A percentile compares a stretch with the other conserved stretches of the same genome.
These are phyloP conservation scores for Indicator maculatus DNA, from an alignment of 2,113 vertebrate species.

Conservation along the genomic window DNA sequence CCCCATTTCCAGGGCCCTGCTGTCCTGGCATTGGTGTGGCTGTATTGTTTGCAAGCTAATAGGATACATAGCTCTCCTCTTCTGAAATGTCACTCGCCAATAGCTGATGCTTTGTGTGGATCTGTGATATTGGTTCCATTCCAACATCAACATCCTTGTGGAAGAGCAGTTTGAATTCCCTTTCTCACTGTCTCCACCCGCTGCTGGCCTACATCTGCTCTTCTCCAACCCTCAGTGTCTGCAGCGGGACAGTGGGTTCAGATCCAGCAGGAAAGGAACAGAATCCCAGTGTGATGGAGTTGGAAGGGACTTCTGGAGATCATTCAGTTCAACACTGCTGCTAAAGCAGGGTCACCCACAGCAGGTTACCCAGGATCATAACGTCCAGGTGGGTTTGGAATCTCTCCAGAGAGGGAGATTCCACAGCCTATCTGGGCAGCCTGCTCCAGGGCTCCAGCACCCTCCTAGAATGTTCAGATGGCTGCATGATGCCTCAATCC, in stretches of 20 bases:
- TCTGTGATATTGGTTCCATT: neutral
- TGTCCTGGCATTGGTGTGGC: neutral
- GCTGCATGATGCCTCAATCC: neutral
- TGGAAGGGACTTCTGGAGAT: neutral
- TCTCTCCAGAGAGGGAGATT: too few species aligned
- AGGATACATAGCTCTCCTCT: neutral
- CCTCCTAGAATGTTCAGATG: too few species aligned
- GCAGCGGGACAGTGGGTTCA: neutral
- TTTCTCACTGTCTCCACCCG: neutral
- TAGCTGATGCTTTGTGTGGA: neutral
- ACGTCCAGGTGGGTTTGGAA: too few species aligned
- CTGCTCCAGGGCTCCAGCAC: too few species aligned
- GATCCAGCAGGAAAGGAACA: fast-evolving
- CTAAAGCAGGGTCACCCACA: too few species aligned
- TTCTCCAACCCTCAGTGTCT: neutral
- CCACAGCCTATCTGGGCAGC: too few species aligned
- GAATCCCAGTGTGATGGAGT: neutral
- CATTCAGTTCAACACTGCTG: too few species aligned
- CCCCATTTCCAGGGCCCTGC: neutral
- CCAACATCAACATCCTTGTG: constrained; percentile 2
- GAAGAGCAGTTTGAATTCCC: neutral
- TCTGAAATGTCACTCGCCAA: neutral
- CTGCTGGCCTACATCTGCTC: neutral
- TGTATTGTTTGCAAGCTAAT: neutral
- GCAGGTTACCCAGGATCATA: too few species aligned